Conservation (phyloP, 2,113 vertebrate genomes). For the Ictalurus punctatus region DNA sequence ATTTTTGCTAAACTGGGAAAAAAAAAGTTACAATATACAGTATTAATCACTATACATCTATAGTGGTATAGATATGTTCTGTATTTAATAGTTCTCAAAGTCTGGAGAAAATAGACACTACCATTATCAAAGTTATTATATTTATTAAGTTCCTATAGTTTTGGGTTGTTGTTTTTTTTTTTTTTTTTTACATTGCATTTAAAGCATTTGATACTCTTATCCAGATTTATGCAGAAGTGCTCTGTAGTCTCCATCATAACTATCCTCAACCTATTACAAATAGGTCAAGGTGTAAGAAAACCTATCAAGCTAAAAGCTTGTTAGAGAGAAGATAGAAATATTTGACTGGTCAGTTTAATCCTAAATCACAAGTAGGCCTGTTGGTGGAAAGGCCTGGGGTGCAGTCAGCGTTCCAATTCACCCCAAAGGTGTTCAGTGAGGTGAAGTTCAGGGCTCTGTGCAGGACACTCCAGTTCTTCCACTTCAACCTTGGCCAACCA, state of each 20-base stretch:
- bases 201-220: background rate
- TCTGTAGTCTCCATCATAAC: background rate
- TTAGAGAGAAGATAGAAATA: background rate
- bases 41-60: background rate
- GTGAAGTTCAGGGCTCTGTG: background rate
- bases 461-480: background rate
- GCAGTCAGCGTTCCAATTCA: background rate
- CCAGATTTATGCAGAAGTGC: background rate
- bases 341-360: background rate
- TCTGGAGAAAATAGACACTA: background rate
- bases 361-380: background rate
- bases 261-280: background rate
- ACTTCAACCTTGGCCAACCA: background rate
- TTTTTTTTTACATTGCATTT: background rate
- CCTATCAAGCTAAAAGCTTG: background rate
- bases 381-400: background rate
- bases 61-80: background rate
- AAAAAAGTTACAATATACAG: background rate
- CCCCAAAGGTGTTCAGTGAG: background rate
- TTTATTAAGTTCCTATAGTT: background rate
- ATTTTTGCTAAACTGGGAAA: background rate
- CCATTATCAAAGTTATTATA: background rate
- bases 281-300: background rate
- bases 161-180: no score
- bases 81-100: background rate